phyloP scores from a whole-genome alignment of 2,888 invertebrate genomes.

The Subacronicta megacephala region DNA sequence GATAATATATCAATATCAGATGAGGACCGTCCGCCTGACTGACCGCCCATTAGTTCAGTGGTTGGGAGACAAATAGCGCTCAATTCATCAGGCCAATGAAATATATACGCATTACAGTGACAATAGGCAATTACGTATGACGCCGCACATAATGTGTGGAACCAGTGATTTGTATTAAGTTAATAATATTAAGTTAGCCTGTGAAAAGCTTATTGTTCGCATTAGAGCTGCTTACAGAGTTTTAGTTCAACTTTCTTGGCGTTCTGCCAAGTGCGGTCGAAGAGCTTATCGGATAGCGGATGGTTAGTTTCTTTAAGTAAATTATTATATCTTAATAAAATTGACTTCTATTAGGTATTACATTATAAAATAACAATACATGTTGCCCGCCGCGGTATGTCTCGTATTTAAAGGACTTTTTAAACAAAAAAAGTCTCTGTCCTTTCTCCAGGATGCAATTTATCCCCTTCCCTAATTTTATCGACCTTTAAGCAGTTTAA shows the following conservation, averaged over 20 bases:
- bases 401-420: too few species aligned
- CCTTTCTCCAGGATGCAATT: too few species aligned
- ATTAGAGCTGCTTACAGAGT: background rate
- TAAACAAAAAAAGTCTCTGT: too few species aligned
- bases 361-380: too few species aligned
- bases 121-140: conserved; percentile 16
- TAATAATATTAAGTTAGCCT: conserved; percentile 1
- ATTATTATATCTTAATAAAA: too few species aligned
- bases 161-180: background rate
- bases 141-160: conserved; percentile 8
- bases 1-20: conserved; percentile 46
- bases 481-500: too few species aligned
- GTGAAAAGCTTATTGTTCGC: background rate
- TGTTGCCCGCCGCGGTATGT: too few species aligned
- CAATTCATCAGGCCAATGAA: conserved; percentile 44
- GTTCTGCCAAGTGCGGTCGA: background rate
- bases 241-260: background rate
- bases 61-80: conserved; percentile 35
- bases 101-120: conserved; percentile 30
- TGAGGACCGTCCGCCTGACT: conserved; percentile 31
- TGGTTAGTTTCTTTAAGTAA: too few species aligned
- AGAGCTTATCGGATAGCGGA: background rate
- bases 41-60: conserved; percentile 38
- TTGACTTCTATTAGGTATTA: too few species aligned
- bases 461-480: too few species aligned